Evolutionary conservation across 2,797 vertebrate species (phyloP).

Genomic region (Merluccius polli): DNA sequence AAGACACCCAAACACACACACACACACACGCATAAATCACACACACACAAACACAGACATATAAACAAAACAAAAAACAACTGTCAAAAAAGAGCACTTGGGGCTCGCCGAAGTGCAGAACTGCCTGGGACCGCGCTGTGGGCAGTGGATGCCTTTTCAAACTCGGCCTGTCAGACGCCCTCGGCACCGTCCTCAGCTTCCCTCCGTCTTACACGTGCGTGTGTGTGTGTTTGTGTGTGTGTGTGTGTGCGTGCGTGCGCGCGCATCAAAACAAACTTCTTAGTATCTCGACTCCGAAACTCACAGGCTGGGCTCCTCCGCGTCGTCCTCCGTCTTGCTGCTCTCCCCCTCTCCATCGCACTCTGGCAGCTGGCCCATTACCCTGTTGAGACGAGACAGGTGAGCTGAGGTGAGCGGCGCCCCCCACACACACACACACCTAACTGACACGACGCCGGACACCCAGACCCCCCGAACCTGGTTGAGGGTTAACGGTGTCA

Average conservation of each 20-base stretch:
- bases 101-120: background rate
- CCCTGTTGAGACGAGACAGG: conserved; percentile 60
- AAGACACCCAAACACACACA: conserved; percentile 23
- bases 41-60: conserved; percentile 1
- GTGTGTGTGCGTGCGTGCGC: background rate
- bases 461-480: background rate
- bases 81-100: background rate
- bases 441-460: no score
- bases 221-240: background rate
- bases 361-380: conserved; percentile 90
- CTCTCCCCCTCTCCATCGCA: conserved; percentile 86
- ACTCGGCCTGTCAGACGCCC: conserved; percentile 1
- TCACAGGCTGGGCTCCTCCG: conserved; percentile 89
- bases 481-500: background rate
- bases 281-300: conserved; percentile 54
- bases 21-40: conserved; percentile 2
- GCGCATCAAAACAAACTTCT: background rate
- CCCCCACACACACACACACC: no score
- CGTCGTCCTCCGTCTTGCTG: conserved; percentile 75
- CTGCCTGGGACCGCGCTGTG: no score
- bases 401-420: background rate
- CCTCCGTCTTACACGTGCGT: background rate
- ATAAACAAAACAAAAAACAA: background rate
- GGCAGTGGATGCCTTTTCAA: background rate
- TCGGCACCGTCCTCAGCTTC: background rate